These are phyloP conservation scores for Acleris cristana DNA, from an alignment of 2,888 invertebrate genomes.

Conservation along the genomic window DNA sequence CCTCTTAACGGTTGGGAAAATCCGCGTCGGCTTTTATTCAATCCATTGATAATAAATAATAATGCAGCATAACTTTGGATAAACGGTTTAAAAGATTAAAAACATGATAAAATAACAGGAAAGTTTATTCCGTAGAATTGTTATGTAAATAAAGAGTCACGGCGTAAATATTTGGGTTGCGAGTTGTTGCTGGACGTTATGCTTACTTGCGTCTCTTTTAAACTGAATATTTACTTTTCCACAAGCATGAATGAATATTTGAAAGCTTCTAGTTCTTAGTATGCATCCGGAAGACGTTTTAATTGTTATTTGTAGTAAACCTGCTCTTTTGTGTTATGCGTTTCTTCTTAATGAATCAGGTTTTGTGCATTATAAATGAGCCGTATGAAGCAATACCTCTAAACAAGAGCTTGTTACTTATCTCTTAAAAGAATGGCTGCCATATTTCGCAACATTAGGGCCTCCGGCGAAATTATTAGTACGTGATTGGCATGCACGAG, in stretches of 20 bases:
- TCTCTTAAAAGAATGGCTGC: constrained; percentile 23
- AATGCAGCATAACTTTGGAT: constrained; percentile 13
- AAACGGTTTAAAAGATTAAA: constrained; percentile 20
- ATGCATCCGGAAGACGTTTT: constrained; percentile 45
- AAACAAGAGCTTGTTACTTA: constrained; percentile 1
- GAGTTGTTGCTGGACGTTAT: constrained; percentile 63
- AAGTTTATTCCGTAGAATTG: constrained; percentile 64
- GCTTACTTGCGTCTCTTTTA: constrained; percentile 64
- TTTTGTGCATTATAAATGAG: constrained; percentile 3
- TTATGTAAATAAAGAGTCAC: constrained; percentile 66
- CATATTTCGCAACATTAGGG: constrained; percentile 35
- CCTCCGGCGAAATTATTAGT: constrained; percentile 46
- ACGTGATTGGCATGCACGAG: constrained; percentile 64
- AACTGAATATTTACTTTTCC: constrained; percentile 65
- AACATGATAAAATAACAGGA: constrained; percentile 38
- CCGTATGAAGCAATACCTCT: background rate
- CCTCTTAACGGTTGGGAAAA: constrained; percentile 6
- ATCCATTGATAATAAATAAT: constrained; percentile 8
- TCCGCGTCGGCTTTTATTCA: background rate
- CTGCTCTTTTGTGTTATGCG: background rate
- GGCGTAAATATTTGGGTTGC: constrained; percentile 64
- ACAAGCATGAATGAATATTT: constrained; percentile 57
- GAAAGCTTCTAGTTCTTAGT: constrained; percentile 41
- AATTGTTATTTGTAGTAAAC: constrained; percentile 41
- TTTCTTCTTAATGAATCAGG: no score